Conservation (phyloP, 2,797 vertebrate species). For the Coranthus polyacanthus region DNA sequence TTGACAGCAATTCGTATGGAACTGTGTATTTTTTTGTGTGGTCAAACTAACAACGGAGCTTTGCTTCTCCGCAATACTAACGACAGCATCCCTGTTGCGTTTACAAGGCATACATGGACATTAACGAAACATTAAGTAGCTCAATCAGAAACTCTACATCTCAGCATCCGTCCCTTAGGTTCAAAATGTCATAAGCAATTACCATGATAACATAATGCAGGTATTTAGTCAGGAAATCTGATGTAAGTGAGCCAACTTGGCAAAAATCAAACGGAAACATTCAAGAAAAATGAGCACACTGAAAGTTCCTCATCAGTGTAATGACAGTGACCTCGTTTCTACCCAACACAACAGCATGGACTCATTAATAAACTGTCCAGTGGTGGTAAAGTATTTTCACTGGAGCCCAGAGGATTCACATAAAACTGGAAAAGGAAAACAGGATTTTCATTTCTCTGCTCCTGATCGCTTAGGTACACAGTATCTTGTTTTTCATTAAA, state of each 20-base stretch:
- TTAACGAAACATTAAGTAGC: constrained; percentile 8
- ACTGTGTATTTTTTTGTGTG: neutral
- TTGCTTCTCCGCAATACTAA: neutral
- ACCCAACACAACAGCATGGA: constrained; percentile 36
- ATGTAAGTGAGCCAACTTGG: constrained; percentile 35
- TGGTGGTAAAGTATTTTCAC: constrained; percentile 61
- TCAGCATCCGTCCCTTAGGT: neutral
- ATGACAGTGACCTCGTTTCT: constrained; percentile 47
- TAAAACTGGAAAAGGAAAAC: constrained; percentile 55
- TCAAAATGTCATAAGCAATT: constrained; percentile 27
- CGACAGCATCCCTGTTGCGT: constrained; percentile 11
- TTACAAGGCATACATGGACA: constrained; percentile 16
- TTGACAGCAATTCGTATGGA: neutral
- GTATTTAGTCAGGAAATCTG: constrained; percentile 27
- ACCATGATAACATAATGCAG: constrained; percentile 30
- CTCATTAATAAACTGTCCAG: constrained; percentile 49
- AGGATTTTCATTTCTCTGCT: constrained; percentile 27
- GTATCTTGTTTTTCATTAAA: constrained; percentile 65
- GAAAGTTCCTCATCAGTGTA: constrained; percentile 40
- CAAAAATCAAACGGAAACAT: constrained; percentile 44
- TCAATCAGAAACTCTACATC: constrained; percentile 17
- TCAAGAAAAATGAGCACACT: constrained; percentile 14
- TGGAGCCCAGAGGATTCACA: constrained; percentile 47
- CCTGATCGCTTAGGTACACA: constrained; percentile 31
- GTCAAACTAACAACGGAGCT: neutral